Evolutionary conservation across 2,113 vertebrate genomes (phyloP).

Genomic region (Anarrhichthys ocellatus): DNA sequence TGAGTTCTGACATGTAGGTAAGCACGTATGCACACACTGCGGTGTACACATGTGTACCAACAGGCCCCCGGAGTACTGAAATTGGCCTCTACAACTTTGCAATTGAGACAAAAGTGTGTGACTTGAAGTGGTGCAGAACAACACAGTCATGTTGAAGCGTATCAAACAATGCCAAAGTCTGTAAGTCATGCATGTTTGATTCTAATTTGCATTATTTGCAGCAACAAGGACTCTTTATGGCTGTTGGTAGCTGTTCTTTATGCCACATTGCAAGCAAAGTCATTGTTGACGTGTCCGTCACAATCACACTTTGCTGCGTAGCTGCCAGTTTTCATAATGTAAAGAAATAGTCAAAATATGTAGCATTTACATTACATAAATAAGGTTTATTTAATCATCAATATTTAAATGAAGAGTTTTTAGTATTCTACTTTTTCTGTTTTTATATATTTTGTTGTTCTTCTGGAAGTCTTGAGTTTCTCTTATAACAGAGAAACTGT

Average conservation of each 20-base stretch:
- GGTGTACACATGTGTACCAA: neutral
- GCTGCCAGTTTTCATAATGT: neutral
- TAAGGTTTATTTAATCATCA: neutral
- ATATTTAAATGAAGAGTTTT: neutral
- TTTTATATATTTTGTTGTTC: neutral
- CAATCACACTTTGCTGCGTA: neutral
- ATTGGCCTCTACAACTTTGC: neutral
- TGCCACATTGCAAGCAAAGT: neutral
- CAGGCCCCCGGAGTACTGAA: neutral
- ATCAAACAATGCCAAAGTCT: slow-evolving; percentile 13
- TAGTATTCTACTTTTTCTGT: neutral
- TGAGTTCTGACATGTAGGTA: slow-evolving; percentile 12
- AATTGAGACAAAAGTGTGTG: neutral
- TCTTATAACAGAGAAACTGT: neutral
- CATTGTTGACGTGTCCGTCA: neutral
- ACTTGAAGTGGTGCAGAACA: slow-evolving; percentile 2
- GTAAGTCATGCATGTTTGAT: slow-evolving; percentile 21
- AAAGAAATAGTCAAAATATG: neutral
- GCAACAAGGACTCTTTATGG: slow-evolving; percentile 16
- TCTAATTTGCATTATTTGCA: slow-evolving; percentile 23
- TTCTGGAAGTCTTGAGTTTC: neutral
- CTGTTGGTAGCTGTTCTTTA: neutral
- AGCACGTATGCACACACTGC: neutral
- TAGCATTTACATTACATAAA: neutral
- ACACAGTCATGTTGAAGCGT: neutral